phyloP scores from a whole-genome alignment of 64 coral and sea anemone species.

The Porites australiensis region DNA sequence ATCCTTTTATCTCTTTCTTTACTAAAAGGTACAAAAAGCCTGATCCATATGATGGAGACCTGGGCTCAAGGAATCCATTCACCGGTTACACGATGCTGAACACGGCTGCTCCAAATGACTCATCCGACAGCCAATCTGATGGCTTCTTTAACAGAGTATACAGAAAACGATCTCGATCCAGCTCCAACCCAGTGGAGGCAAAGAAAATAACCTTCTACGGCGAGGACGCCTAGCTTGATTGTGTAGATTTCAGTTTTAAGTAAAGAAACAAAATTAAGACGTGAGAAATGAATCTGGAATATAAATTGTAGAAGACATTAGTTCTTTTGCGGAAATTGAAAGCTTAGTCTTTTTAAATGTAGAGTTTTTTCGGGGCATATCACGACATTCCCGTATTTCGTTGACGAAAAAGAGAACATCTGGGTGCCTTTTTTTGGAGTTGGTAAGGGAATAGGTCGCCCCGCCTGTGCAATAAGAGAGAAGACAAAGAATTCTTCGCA shows the following conservation, averaged over 20 bases:
- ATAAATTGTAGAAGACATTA: no score
- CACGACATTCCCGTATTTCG: no score
- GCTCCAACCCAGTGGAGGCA: not conserved
- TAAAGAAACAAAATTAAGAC: not conserved
- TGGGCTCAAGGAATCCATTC: constrained; percentile 55
- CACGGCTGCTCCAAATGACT: constrained; percentile 22
- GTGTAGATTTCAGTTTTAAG: not conserved
- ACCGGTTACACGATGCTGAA: constrained; percentile 52
- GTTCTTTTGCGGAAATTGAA: no score
- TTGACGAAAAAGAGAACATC: no score
- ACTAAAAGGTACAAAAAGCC: constrained; percentile 62
- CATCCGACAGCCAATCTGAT: not conserved
- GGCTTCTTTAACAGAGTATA: not conserved
- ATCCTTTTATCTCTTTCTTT: not conserved
- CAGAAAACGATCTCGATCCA: not conserved
- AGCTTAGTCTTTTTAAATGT: not conserved
- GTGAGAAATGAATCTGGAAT: no score
- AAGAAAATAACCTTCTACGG: not conserved
- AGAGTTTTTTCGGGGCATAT: no score
- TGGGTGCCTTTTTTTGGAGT: no score
- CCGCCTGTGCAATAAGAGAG: no score
- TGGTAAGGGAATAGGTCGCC: no score
- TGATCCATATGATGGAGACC: constrained; percentile 40
- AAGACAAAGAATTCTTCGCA: no score
- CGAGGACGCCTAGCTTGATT: constrained; percentile 6